Evolutionary conservation across 2,797 vertebrate species (phyloP).

Genomic region (Pagetopsis macropterus): DNA sequence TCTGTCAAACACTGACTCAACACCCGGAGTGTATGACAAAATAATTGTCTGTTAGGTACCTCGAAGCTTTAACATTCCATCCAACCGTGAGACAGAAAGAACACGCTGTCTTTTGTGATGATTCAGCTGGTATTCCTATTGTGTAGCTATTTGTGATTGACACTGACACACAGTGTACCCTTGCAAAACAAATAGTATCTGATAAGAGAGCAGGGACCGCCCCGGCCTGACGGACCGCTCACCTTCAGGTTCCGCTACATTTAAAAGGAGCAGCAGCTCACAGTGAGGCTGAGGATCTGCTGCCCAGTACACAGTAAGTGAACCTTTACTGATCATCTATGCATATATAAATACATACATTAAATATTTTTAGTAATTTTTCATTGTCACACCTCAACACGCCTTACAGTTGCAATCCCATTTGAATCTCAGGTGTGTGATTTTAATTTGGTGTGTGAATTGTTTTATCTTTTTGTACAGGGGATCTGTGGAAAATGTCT

Average conservation of each 20-base stretch:
- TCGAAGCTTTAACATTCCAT: no score
- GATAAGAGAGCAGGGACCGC: background rate
- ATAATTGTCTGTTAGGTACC: background rate
- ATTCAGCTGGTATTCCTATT: no score
- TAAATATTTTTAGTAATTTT: background rate
- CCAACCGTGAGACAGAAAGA: no score
- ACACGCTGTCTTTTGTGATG: no score
- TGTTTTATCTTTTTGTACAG: background rate
- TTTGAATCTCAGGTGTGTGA: background rate
- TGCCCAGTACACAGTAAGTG: conserved; percentile 10
- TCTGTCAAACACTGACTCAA: background rate
- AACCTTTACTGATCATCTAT: background rate
- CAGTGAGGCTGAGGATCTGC: background rate
- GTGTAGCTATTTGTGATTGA: background rate
- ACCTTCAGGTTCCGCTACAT: background rate
- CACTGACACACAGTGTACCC: background rate
- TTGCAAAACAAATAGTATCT: background rate
- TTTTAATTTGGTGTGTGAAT: background rate
- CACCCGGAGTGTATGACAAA: background rate
- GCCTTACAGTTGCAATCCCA: background rate
- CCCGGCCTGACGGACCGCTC: background rate
- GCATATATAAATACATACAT: background rate
- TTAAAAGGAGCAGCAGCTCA: conserved; percentile 34
- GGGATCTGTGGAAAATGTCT: conserved; percentile 1
- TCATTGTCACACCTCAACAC: background rate